Base-by-base conservation (phyloP, 2,888 invertebrate genomes). In the Meta bourneti region DNA sequence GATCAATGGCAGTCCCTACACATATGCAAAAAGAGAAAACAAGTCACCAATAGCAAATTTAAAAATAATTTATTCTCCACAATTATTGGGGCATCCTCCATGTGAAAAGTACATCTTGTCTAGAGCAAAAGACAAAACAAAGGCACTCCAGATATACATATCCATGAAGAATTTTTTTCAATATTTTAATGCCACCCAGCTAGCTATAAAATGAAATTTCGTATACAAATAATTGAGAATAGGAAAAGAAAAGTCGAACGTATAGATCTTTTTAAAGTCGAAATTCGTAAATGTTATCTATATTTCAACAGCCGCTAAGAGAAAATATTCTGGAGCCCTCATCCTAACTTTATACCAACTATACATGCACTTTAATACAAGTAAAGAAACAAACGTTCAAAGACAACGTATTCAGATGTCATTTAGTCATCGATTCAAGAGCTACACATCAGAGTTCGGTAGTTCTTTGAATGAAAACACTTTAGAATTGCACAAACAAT, bases 401-500 rank as follows among this genome's bases (percentile, higher is more conserved):
- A 34, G n/a, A 83, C 74, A 86, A 79, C 79, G 80, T 79, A 87
- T 70, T 51, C 70, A 74, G 19, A 74, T n/a, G 74, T 54, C 87
- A 71, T 49, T 61, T 61, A 9, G 1, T 0, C 1, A 61, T 61
- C n/a, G n/a, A 61, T 61, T n/a, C 48, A 82, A n/a, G 61, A 52
- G 20, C 71, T 34, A 52, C 9, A 51, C 51, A 71, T 7, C 54
- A 61, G 34, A 34, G 78, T 75, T 75, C 80, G 71, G 70, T n/a
- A 72, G 81, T 75, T 88, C 69, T 69, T 87, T 87, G 61, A n/a
- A 74, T 49, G 48, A 71, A 78, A 74, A 75, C 34, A 75, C 6
- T 61, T 19, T 90, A 20, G 49, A 90, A 91, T 91, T 91, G 91
- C 91, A 91, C 86, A 91, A 87, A 91, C 82, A 77, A 81, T 78